Conservation (phyloP, 2,888 invertebrate species). For the Cryptocheilus praepositus region DNA sequence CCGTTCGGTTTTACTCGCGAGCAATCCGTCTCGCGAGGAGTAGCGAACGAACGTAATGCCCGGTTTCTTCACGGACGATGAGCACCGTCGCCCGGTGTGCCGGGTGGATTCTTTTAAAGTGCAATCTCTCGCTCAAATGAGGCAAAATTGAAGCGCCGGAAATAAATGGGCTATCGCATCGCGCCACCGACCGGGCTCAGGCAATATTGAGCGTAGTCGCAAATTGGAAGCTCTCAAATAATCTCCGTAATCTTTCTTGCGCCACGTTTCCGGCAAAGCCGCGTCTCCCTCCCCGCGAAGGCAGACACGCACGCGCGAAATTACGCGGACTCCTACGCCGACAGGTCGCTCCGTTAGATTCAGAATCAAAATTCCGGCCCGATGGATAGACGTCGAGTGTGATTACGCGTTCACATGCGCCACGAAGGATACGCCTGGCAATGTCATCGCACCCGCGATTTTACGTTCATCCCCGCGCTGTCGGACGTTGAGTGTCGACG, state of each 20-base stretch:
- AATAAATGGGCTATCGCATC: slow-evolving; percentile 43
- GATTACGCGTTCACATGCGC: too few species aligned
- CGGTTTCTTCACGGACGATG: slow-evolving; percentile 1
- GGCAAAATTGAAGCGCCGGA: slow-evolving; percentile 48
- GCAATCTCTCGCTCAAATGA: slow-evolving; percentile 52
- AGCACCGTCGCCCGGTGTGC: not conserved
- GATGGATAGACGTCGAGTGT: too few species aligned
- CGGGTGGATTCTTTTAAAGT: slow-evolving; percentile 38
- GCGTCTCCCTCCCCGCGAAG: slow-evolving; percentile 11
- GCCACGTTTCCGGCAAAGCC: slow-evolving; percentile 12
- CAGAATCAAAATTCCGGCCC: not conserved
- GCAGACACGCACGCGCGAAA: not conserved
- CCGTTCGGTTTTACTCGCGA: not conserved
- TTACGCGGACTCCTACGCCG: not conserved
- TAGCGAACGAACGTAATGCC: not conserved
- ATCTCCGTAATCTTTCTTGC: slow-evolving; percentile 40
- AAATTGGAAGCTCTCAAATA: slow-evolving; percentile 40
- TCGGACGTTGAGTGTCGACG: slow-evolving; percentile 3
- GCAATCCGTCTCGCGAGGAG: not conserved
- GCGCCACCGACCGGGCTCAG: slow-evolving; percentile 8
- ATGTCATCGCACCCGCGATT: too few species aligned
- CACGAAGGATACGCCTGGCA: too few species aligned
- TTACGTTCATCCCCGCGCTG: too few species aligned
- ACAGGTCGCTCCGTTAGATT: not conserved
- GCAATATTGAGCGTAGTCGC: slow-evolving; percentile 24